Evolutionary conservation across 2,797 vertebrate genomes (phyloP), one percentile per base, ranked within the genome.

Genomic region (Lagocephalus sceleratus): DNA sequence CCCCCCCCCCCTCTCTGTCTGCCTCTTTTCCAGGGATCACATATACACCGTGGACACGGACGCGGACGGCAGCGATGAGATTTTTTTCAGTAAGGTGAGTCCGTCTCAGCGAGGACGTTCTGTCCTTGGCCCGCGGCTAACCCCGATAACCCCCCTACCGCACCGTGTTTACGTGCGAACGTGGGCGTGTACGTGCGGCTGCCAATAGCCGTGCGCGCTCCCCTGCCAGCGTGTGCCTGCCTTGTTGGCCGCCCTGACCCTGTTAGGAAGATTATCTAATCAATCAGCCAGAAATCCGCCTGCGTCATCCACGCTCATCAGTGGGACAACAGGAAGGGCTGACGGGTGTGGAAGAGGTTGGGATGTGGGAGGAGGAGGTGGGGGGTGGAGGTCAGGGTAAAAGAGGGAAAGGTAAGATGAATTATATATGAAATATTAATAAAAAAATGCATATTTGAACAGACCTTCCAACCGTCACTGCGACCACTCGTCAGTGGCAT

Each of bases 31-130:
- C 85, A 99, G 97, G 89, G 97, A 99, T 91, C 97, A 98, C 89
- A 98, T 99, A 89, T 99, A 98, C 90, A 94, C 95, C 45, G 91
- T 98, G 89, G 97, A 99, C 85, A 94, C 95, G 63, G 97, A 99
- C 77, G 90, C 91, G 62, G 90, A 92, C 78, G 86, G 93, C 78
- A 83, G 92, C 67, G 94, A 98, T 64, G 96, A 98, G 94, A 97
- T 99, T 90, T 98, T 94, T 87, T 98, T 97, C 93, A 98, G 88
- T 87, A 99, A 98, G 94, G 96, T 99, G 93, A 97, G 95, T 93
- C 60, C 61, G 72, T 60, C 50, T 69, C 53, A 53, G 21, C 17
- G 58, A 78, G 75, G 70, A 73, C 56, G 41, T 14, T 29, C 75
- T 71, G 65, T 69, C 63, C 82, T 69, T 25, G 4, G 49, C 16